Conservation (phyloP, 2,888 invertebrate genomes). For the Oxycera nigricornis region DNA sequence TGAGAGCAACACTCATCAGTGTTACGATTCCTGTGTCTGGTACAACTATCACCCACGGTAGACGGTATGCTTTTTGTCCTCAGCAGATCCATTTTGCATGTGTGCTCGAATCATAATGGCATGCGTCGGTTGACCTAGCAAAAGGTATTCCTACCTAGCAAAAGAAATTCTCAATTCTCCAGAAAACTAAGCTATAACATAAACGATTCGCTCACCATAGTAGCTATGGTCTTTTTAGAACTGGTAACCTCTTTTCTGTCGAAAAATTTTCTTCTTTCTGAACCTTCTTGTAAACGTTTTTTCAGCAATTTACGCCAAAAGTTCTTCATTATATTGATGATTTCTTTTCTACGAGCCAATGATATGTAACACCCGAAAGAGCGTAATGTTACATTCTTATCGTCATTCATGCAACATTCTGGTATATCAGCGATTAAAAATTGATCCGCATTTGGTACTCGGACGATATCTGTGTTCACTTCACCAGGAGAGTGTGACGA, state of each 20-base stretch:
- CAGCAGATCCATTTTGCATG: conserved; percentile 52
- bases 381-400: conserved; percentile 61
- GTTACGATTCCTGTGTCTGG: conserved; percentile 46
- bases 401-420: conserved; percentile 65
- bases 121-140: conserved; percentile 54
- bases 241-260: conserved; percentile 10
- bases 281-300: background rate
- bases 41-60: conserved; percentile 54
- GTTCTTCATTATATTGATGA: conserved; percentile 79
- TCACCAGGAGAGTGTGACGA: background rate
- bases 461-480: conserved; percentile 23
- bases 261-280: background rate
- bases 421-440: conserved; percentile 72
- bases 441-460: conserved; percentile 57
- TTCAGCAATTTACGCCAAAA: conserved; percentile 84
- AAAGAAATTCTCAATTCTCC: background rate
- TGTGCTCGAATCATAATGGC: conserved; percentile 56
- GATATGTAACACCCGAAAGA: conserved; percentile 68
- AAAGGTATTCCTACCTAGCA: conserved; percentile 50
- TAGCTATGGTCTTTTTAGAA: background rate
- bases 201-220: background rate
- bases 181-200: background rate
- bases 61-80: conserved; percentile 51
- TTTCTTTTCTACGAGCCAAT: conserved; percentile 67
- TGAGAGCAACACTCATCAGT: background rate